phyloP scores from a whole-genome alignment of 2,113 vertebrate genomes.

The Odontesthes bonariensis region DNA sequence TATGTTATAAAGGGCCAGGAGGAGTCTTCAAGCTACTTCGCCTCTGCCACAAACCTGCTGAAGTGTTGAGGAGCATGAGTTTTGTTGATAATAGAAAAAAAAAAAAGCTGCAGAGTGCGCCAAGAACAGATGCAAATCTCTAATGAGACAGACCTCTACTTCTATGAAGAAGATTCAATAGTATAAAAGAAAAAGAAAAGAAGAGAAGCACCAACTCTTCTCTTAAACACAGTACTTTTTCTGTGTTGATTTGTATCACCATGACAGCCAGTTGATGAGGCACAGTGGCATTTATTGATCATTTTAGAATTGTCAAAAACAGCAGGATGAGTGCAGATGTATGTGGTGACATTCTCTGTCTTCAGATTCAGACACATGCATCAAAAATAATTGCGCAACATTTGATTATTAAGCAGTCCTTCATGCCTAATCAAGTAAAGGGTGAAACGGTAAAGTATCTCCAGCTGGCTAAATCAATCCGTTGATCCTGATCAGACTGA shows the following conservation, averaged over 20 bases:
- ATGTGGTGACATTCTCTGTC: not conserved
- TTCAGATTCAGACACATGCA: not conserved
- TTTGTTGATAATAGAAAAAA: too few species aligned
- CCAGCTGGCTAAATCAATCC: too few species aligned
- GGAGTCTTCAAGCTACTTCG: not conserved
- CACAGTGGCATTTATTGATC: not conserved
- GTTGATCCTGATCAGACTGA: too few species aligned
- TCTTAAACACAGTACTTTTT: not conserved
- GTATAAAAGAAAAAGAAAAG: not conserved
- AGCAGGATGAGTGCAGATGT: not conserved
- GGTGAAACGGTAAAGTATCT: too few species aligned
- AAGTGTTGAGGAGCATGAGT: not conserved
- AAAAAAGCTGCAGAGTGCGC: too few species aligned
- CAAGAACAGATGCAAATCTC: too few species aligned
- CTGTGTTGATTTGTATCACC: too few species aligned
- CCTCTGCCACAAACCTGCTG: too few species aligned
- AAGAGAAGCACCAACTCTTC: not conserved
- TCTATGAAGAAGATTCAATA: not conserved
- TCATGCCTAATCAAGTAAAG: too few species aligned
- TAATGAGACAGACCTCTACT: not conserved
- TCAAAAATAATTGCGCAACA: constrained; percentile 1
- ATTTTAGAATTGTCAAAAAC: constrained; percentile 4
- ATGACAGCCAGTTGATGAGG: too few species aligned
- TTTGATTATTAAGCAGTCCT: not conserved
- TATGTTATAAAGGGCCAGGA: not conserved